These are phyloP conservation scores for Catostomus latipinnis DNA, from an alignment of 2,797 vertebrate species.

Conservation along the genomic window DNA sequence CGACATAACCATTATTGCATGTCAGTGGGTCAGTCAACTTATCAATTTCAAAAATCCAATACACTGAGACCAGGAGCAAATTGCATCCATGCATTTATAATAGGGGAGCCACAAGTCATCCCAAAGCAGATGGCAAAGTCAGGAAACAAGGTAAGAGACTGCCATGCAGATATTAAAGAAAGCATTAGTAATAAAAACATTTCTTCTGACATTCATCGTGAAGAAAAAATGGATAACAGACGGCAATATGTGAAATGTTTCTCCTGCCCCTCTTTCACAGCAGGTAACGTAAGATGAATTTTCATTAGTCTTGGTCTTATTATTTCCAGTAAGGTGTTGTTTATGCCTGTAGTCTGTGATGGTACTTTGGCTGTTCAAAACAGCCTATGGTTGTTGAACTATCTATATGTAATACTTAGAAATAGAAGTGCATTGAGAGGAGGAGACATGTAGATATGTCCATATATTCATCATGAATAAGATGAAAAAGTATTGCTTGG, in stretches of 20 bases:
- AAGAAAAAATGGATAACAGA: constrained; percentile 44
- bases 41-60: background rate
- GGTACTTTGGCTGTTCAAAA: too few species aligned
- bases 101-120: background rate
- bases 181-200: constrained; percentile 48
- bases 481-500: too few species aligned
- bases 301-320: background rate
- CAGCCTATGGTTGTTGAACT: background rate
- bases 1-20: background rate
- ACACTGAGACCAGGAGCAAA: constrained; percentile 32
- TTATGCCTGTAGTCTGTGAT: background rate
- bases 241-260: constrained; percentile 41
- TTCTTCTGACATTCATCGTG: constrained; percentile 54
- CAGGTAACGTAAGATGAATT: constrained; percentile 20
- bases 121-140: background rate
- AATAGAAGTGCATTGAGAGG: too few species aligned
- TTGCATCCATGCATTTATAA: constrained; percentile 18
- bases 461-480: too few species aligned
- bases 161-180: constrained; percentile 37
- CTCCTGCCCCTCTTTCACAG: constrained; percentile 33
- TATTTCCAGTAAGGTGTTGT: background rate
- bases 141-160: background rate
- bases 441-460: too few species aligned
- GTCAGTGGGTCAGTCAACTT: constrained; percentile 11
- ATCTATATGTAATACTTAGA: background rate